Conservation (phyloP, 2,797 vertebrate species). For the Sardinella longiceps region DNA sequence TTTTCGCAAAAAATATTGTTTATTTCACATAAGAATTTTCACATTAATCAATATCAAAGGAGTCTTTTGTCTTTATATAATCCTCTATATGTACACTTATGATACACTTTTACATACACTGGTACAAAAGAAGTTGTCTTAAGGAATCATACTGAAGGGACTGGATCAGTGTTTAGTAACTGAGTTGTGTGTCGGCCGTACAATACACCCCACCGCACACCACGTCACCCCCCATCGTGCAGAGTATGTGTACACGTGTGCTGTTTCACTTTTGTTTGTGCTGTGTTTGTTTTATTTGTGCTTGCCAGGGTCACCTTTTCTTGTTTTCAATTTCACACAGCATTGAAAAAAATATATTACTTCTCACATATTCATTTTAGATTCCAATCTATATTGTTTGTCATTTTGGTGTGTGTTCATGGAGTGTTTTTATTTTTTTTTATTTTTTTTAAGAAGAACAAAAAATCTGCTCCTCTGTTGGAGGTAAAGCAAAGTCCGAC, state of each 20-base stretch:
- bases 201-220: not conserved
- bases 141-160: conserved; percentile 53
- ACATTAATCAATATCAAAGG: conserved; percentile 81
- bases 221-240: too few species aligned
- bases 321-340: not conserved
- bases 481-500: not conserved
- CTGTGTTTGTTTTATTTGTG: not conserved
- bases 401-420: not conserved
- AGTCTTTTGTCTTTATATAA: conserved; percentile 70
- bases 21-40: conserved; percentile 80
- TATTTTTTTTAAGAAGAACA: not conserved
- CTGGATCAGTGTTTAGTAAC: not conserved
- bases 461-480: not conserved
- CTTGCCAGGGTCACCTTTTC: not conserved
- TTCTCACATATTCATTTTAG: not conserved
- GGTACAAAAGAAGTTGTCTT: conserved; percentile 74
- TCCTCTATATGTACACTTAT: conserved; percentile 73
- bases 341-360: not conserved
- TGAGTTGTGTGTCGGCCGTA: not conserved
- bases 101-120: conserved; percentile 79
- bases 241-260: conserved; percentile 29
- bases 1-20: conserved; percentile 75
- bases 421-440: not conserved
- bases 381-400: too few species aligned
- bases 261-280: not conserved